Evolutionary conservation across 2,113 vertebrate species (phyloP).

Genomic region (Pomatorhinus ruficollis): DNA sequence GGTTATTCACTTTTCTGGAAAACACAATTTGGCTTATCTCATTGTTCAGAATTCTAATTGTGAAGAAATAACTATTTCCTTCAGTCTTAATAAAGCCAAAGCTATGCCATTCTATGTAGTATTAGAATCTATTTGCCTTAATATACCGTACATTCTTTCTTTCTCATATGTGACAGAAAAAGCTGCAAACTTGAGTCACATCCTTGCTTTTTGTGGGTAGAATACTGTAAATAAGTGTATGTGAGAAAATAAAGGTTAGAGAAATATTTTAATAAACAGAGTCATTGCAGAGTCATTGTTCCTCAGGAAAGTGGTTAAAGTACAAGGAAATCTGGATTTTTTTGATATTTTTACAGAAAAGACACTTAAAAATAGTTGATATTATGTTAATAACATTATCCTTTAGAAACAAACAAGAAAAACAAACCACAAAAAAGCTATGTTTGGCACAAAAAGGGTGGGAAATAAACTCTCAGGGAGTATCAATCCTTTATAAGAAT

Average conservation of each 20-base stretch:
- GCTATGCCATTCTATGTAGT: background rate
- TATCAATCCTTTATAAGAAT: background rate
- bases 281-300: background rate
- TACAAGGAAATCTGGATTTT: background rate
- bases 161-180: background rate
- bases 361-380: background rate
- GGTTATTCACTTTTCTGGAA: background rate
- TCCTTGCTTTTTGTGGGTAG: background rate
- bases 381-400: background rate
- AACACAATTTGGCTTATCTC: background rate
- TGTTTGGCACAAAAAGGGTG: background rate
- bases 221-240: background rate
- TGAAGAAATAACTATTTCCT: background rate
- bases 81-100: background rate
- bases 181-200: background rate
- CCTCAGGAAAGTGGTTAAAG: background rate
- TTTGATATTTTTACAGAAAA: background rate
- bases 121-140: background rate
- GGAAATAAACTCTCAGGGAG: background rate
- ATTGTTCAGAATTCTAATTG: background rate
- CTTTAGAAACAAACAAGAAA: background rate
- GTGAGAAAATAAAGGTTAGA: background rate
- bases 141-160: background rate
- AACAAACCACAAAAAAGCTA: fast-evolving
- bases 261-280: background rate